phyloP scores from a whole-genome alignment of 2,797 vertebrate genomes.

The Thaleichthys pacificus region DNA sequence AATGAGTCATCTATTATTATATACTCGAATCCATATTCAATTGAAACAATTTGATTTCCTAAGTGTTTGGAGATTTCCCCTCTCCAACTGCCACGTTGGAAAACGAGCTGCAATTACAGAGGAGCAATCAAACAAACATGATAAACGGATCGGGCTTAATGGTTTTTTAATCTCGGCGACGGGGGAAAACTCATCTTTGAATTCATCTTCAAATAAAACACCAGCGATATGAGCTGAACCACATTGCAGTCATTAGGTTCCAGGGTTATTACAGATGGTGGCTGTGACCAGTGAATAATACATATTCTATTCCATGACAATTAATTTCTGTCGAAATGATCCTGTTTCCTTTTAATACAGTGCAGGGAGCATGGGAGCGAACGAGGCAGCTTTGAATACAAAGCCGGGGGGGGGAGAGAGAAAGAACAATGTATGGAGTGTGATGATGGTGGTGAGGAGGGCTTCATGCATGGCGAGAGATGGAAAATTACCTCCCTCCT shows the following conservation, averaged over 20 bases:
- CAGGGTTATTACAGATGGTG: slow-evolving; percentile 1
- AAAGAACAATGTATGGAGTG: slow-evolving; percentile 27
- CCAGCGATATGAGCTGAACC: neutral
- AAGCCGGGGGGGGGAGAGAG: slow-evolving; percentile 12
- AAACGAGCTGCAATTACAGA: slow-evolving; percentile 5
- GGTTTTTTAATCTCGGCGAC: neutral
- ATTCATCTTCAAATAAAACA: neutral
- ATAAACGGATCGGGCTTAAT: neutral
- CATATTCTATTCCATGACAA: slow-evolving; percentile 19
- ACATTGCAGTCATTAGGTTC: slow-evolving; percentile 19
- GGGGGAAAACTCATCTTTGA: neutral
- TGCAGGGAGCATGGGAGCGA: neutral
- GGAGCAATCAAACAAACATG: slow-evolving; percentile 13
- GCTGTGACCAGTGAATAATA: slow-evolving; percentile 20
- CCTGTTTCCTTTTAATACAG: slow-evolving; percentile 23
- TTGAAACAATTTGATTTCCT: neutral
- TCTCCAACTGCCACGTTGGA: neutral
- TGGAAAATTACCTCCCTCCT: slow-evolving; percentile 39
- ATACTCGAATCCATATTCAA: neutral
- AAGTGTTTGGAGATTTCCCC: slow-evolving; percentile 3
- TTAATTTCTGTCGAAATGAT: slow-evolving; percentile 7
- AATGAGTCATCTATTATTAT: neutral
- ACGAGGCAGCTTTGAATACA: slow-evolving; percentile 20
- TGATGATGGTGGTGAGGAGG: slow-evolving; percentile 4
- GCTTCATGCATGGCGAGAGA: slow-evolving; percentile 26